phyloP scores from a whole-genome alignment of 2,797 vertebrate species.

The Micropoecilia bifurca region DNA sequence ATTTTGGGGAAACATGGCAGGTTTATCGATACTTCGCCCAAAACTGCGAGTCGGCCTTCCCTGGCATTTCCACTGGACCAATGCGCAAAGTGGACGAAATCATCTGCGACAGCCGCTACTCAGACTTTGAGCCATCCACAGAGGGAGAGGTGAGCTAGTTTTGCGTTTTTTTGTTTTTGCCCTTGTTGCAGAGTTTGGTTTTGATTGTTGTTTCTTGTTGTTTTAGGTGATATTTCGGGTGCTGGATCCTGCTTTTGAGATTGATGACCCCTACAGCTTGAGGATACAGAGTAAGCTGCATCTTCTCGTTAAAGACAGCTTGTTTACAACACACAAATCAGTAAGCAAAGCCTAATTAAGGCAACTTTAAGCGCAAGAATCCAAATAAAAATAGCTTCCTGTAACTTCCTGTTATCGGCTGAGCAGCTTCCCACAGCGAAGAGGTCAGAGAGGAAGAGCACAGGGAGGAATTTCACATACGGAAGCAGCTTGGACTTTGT shows the following conservation, averaged over 20 bases:
- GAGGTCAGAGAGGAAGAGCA: slow-evolving; percentile 34
- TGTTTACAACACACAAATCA: neutral
- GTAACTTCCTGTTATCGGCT: neutral
- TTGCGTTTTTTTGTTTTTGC: neutral
- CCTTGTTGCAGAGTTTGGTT: neutral
- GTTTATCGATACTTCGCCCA: slow-evolving; percentile 95
- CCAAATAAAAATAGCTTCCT: slow-evolving; percentile 5
- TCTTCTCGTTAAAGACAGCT: neutral
- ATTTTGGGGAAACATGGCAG: slow-evolving; percentile 92
- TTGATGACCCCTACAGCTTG: slow-evolving; percentile 80
- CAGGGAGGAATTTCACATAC: slow-evolving; percentile 68
- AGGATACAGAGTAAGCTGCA: slow-evolving; percentile 78
- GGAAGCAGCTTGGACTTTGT: slow-evolving; percentile 42
- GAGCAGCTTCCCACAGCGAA: slow-evolving; percentile 16
- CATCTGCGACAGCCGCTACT: slow-evolving; percentile 94
- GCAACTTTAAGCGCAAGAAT: slow-evolving; percentile 4
- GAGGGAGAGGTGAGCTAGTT: slow-evolving; percentile 89
- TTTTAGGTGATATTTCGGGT: slow-evolving; percentile 80
- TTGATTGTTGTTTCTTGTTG: neutral
- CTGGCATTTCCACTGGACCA: slow-evolving; percentile 84
- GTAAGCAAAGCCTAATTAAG: neutral
- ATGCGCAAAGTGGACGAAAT: slow-evolving; percentile 93
- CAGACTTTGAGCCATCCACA: slow-evolving; percentile 93
- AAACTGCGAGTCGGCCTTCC: slow-evolving; percentile 89
- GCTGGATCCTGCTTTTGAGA: slow-evolving; percentile 78